phyloP scores from a whole-genome alignment of 30 jellyfish, hydroid and myxozoan species.

The Cassiopea andromeda region DNA sequence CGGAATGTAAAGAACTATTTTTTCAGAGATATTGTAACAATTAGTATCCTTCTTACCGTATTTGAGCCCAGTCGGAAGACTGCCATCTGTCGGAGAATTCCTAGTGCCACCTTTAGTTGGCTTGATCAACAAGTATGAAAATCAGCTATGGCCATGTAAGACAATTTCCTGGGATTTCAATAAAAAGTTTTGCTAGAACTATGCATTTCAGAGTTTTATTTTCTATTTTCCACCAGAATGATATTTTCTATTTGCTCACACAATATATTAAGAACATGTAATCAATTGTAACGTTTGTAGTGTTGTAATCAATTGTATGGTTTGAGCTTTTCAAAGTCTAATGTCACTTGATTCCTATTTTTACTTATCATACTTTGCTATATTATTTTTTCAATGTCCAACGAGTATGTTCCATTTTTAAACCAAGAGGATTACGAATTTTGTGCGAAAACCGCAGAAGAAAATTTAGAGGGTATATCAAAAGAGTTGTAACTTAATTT shows the following conservation, averaged over 20 bases:
- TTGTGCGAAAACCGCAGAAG: background rate
- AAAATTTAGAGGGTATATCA: background rate
- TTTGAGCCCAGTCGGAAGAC: no score
- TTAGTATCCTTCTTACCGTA: no score
- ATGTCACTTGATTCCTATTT: background rate
- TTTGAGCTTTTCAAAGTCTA: background rate
- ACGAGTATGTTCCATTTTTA: slow-evolving; percentile 2
- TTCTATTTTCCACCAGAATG: background rate
- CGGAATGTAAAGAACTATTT: no score
- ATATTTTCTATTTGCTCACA: background rate
- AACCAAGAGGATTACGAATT: slow-evolving; percentile 22
- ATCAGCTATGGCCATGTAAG: no score
- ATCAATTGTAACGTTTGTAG: background rate
- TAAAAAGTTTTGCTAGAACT: no score
- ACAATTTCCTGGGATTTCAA: no score
- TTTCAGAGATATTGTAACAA: no score
- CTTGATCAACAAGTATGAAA: no score
- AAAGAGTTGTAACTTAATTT: background rate
- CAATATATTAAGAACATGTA: background rate
- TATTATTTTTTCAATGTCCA: background rate
- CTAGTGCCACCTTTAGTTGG: no score
- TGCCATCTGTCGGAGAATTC: no score
- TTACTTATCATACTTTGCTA: background rate
- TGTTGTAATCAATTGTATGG: no score
- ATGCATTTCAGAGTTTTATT: no score